Evolutionary conservation across 23 tunicate species (phyloP).

Genomic region (Oikopleura dioica): DNA sequence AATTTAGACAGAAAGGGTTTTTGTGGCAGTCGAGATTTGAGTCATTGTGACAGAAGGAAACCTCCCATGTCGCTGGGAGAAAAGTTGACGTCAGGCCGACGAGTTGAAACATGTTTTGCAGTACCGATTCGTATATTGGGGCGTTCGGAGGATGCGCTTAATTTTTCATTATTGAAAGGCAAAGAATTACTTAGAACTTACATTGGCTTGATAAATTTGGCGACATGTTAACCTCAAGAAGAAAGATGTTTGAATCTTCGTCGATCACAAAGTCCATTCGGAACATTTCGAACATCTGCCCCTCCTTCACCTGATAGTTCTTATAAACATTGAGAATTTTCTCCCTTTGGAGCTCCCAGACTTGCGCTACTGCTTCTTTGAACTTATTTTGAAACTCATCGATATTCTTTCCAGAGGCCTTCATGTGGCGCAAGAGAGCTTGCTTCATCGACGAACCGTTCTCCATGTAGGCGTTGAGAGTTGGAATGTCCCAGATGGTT

Average conservation of each 20-base stretch:
- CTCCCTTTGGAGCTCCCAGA: not conserved
- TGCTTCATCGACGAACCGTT: slow-evolving; percentile 2
- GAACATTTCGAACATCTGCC: slow-evolving; percentile 53
- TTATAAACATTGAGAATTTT: not conserved
- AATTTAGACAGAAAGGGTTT: not conserved
- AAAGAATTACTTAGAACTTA: no score
- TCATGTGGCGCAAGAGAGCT: not conserved
- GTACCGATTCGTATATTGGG: slow-evolving; percentile 22
- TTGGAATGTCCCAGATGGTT: slow-evolving; percentile 52
- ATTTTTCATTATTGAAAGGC: no score
- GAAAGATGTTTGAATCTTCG: slow-evolving; percentile 28
- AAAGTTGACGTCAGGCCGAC: not conserved
- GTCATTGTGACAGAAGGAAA: not conserved
- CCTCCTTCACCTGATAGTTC: not conserved
- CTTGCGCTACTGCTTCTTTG: not conserved
- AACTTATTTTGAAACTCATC: not conserved
- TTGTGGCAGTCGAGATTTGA: no score
- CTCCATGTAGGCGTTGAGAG: not conserved
- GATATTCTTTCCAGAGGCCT: not conserved
- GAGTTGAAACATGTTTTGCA: not conserved
- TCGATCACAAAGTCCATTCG: slow-evolving; percentile 86
- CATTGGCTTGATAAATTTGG: slow-evolving; percentile 81
- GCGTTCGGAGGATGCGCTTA: slow-evolving; percentile 42
- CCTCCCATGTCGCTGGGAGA: not conserved
- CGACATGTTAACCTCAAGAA: slow-evolving; percentile 91